Evolutionary conservation across 2,888 invertebrate genomes (phyloP), one percentile per base, ranked within the genome.

Genomic region (Auanema sp.): DNA sequence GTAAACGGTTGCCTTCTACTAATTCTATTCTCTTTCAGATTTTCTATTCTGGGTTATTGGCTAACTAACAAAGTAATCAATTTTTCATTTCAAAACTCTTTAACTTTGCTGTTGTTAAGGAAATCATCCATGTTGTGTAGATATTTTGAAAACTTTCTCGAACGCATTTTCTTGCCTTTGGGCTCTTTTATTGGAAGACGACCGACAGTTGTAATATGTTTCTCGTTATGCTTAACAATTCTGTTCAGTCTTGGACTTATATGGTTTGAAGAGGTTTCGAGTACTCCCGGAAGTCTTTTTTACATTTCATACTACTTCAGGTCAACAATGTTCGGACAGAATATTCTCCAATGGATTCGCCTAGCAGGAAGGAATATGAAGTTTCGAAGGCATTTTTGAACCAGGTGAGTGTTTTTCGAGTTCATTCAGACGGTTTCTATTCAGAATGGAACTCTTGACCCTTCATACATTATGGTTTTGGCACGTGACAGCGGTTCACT

Each of bases 91-190:
- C 33, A 33, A 8, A 33, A 33, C 33, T 33, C 4, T 33, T 33
- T 33, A 33, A 33, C 33, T 8, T 33, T 33, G 33, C 33, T 33
- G 33, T 33, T 33, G n/a, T n/a, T 33, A 33, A 33, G 33, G 33
- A 33, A 33, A 33, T 33, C 33, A 33, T 33, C 85, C 64, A 96
- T 96, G 62, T 54, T 95, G 1, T 86, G 97, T 76, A 94, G 92
- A 61, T 96, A 97, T 85, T 62, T 62, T 18, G 62, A 62, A 18
- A 21, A 41, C 42, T 57, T 49, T 51, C 56, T 62, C 10, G 49
- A 56, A 2, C 25, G 44, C 51, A 62, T 50, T n/a, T 62, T 62
- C 33, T 50, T 50, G 61, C 58, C 58, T 16, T 58, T 80, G 23
- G 79, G 79, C 24, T 21, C 51, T 10, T 54, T 59, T n/a, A 75